Percentiles rank a stretch among this genome's conserved stretches.
phyloP scores from a whole-genome alignment of 2,113 vertebrate genomes.

The Malurus cyaneus region DNA sequence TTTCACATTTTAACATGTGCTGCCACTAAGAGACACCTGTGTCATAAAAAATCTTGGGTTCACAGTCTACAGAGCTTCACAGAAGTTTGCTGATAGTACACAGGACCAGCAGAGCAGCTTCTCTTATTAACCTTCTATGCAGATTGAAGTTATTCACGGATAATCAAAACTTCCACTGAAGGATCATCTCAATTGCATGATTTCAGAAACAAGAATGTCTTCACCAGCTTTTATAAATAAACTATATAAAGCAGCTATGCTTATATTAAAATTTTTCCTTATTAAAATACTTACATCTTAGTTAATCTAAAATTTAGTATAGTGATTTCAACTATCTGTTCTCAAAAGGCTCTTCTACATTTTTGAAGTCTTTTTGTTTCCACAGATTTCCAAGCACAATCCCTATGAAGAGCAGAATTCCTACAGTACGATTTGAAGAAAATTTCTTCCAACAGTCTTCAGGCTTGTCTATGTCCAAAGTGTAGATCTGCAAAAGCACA shows the following conservation, averaged over 20 bases:
- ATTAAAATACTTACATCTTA: neutral
- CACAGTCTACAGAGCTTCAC: neutral
- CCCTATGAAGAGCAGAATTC: slow-evolving; percentile 86
- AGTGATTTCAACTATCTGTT: neutral
- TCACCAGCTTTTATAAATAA: neutral
- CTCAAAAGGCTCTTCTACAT: neutral
- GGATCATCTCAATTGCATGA: neutral
- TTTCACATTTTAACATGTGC: neutral
- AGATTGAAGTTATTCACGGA: neutral
- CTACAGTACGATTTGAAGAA: slow-evolving; percentile 87
- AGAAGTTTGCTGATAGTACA: neutral
- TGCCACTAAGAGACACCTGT: neutral
- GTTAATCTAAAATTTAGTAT: neutral
- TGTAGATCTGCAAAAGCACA: slow-evolving; percentile 81
- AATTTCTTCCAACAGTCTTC: slow-evolving; percentile 97
- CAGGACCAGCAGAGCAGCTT: neutral
- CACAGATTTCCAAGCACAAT: slow-evolving; percentile 88
- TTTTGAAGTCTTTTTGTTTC: slow-evolving; percentile 73
- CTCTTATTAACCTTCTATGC: neutral
- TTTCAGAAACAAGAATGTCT: neutral
- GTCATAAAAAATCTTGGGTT: neutral
- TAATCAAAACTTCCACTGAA: neutral
- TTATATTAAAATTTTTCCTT: neutral
- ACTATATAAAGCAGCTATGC: neutral
- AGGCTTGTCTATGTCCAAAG: slow-evolving; percentile 86